Base-by-base conservation (phyloP, 2,888 invertebrate species). In the Stictocephala bisonia region DNA sequence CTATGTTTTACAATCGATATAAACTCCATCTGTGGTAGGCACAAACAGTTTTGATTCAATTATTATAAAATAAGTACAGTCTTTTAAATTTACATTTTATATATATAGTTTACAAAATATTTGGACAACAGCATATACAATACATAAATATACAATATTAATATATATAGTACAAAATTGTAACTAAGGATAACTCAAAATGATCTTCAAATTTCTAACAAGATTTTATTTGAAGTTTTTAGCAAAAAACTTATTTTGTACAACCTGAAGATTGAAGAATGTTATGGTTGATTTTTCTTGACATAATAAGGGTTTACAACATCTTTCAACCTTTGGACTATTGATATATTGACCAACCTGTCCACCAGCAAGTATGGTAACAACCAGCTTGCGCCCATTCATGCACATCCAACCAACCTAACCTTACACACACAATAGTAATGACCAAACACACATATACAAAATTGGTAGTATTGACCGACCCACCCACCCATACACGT, bases 81-180 rank as follows among this genome's bases (percentile, higher is more conserved):
- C 60, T 60, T 60, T 18, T 60, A 40, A 31, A 29, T 60, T 60
- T 60, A 60, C 26, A 60, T n/a, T 13, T 24, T 60, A 41, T 60
- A 22, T 22, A 35, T 4, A 27, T 56, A 68, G 24, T 70, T 26
- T 56, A 70, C 70, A 70, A 41, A 70, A 35, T 70, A 56, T 70
- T 70, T 70, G 70, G 70, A 70, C 56, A 70, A 31, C n/a, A 40
- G 40, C 53, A 56, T 70, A 41, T 56, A 70, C 56, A 70, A n/a
- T 56, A 56, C 29, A 56, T n/a, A 60, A 20, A 3, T 6, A 40
- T 24, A 60, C 15, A 31, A n/a, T 60, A n/a, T n/a, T n/a, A 31
- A 41, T 15, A 15, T 15, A 44, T 44, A 15, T n/a, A 4, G 15
- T 44, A 7, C 7, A n/a, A n/a, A n/a, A 15, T 44, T 44, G 7